These are phyloP conservation scores for Bilobella aurantiaca DNA, from an alignment of 1,140 invertebrate species.

Conservation along the genomic window DNA sequence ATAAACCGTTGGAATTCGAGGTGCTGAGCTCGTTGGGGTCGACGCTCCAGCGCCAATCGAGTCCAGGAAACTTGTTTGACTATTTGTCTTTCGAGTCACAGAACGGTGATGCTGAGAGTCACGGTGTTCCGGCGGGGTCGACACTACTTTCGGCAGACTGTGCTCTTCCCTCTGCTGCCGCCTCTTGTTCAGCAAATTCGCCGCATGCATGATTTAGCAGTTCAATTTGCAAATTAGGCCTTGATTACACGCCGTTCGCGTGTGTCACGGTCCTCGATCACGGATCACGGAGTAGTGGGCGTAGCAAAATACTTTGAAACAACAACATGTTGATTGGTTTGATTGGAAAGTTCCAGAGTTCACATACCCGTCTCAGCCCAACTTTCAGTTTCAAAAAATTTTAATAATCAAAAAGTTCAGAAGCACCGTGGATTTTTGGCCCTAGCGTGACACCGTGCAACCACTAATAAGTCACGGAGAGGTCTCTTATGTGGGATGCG, in stretches of 20 bases:
- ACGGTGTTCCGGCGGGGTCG: not conserved
- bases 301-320: not conserved
- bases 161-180: conserved; percentile 7
- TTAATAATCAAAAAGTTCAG: not conserved
- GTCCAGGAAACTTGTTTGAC: conserved; percentile 3
- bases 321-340: conserved; percentile 2
- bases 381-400: not conserved
- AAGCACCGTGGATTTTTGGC: not conserved
- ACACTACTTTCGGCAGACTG: not conserved
- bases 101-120: not conserved
- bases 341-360: not conserved
- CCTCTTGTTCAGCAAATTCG: conserved; percentile 11
- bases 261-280: not conserved
- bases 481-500: not conserved
- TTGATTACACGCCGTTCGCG: not conserved
- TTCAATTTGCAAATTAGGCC: not conserved
- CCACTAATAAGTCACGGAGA: not conserved
- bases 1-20: not conserved
- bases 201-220: conserved; percentile 2
- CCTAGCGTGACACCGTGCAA: not conserved
- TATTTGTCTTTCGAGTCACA: not conserved
- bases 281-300: not conserved
- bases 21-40: not conserved
- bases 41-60: not conserved
- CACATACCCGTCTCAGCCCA: not conserved